A percentile compares a stretch with the other conserved stretches of the same genome.
Evolutionary conservation across 2,888 invertebrate genomes (phyloP).

Genomic region (Drymonia ruficornis): DNA sequence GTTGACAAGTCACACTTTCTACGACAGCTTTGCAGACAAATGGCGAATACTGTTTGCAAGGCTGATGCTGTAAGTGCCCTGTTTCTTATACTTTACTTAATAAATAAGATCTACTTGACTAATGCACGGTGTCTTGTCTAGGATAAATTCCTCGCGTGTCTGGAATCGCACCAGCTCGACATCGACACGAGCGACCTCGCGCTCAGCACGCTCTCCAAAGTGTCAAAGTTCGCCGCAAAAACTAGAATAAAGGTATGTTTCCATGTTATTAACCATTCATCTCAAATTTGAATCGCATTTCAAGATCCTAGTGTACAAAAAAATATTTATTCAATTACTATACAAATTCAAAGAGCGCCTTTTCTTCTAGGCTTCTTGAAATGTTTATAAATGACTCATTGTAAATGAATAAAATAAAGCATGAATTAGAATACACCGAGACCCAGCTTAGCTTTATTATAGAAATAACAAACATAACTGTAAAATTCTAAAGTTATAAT

Average conservation of each 20-base stretch:
- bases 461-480: conserved; percentile 50
- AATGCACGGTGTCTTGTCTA: conserved; percentile 55
- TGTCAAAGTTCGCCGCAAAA: conserved; percentile 94
- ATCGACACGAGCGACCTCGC: conserved; percentile 95
- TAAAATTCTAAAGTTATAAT: conserved; percentile 10
- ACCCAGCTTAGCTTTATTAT: conserved; percentile 61
- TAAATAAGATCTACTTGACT: background rate
- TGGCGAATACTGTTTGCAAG: conserved; percentile 96
- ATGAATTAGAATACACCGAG: conserved; percentile 46
- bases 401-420: conserved; percentile 48
- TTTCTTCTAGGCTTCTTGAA: conserved; percentile 13
- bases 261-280: background rate
- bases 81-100: conserved; percentile 3
- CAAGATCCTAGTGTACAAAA: background rate
- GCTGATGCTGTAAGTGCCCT: conserved; percentile 92
- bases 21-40: conserved; percentile 93
- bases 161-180: conserved; percentile 93
- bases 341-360: too few relatives aligned
- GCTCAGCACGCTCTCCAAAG: conserved; percentile 94
- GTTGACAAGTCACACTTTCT: conserved; percentile 93
- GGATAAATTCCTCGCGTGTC: conserved; percentile 92
- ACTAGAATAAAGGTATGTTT: conserved; percentile 89
- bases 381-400: conserved; percentile 26
- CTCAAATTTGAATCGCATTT: background rate
- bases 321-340: too few relatives aligned